Conservation (phyloP, 2,888 invertebrate genomes). For the Tholera decimalis region DNA sequence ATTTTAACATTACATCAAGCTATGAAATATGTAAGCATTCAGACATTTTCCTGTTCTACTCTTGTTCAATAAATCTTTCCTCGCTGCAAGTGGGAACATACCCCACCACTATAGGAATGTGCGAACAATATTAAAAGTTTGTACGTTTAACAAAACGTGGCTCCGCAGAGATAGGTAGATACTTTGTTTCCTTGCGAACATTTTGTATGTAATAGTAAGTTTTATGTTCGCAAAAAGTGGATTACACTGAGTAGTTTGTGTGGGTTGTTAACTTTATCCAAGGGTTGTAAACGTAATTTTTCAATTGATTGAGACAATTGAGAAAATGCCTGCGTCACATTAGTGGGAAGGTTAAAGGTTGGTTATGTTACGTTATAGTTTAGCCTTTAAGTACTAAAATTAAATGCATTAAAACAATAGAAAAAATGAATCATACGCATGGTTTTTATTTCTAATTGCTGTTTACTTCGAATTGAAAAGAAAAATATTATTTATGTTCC, state of each 20-base stretch:
- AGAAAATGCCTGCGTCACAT: neutral
- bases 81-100: conserved; percentile 33
- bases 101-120: conserved; percentile 40
- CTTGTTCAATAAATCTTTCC: neutral
- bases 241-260: conserved; percentile 11
- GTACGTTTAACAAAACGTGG: conserved; percentile 54
- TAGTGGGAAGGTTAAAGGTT: no score
- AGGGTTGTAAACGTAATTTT: conserved; percentile 14
- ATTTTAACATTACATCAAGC: no score
- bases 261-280: conserved; percentile 12
- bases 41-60: neutral
- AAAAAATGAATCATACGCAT: neutral
- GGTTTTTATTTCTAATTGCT: neutral
- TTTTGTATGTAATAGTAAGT: conserved; percentile 48
- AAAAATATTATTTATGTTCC: neutral
- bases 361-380: no score
- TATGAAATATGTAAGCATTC: no score
- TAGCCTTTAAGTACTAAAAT: no score
- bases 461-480: neutral
- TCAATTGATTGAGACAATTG: no score
- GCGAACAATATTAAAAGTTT: conserved; percentile 67
- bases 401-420: no score
- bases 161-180: conserved; percentile 26
- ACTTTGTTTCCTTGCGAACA: conserved; percentile 35
- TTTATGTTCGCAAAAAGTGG: conserved; percentile 36